Evolutionary conservation across 2,888 invertebrate genomes (phyloP).

Genomic region (Mythimna albipuncta): DNA sequence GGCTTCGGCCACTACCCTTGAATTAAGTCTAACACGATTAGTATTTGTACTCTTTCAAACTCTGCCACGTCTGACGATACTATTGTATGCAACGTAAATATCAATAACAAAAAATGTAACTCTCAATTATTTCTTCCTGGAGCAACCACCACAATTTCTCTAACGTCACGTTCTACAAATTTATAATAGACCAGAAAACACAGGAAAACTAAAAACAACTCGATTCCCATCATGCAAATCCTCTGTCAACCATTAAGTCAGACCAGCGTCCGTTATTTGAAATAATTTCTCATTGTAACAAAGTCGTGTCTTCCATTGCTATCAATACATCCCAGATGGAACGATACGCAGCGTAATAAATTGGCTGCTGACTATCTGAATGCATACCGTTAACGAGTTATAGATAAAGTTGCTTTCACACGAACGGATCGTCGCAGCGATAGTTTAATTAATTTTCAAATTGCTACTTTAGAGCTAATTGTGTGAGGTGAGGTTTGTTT

Average conservation of each 20-base stretch:
- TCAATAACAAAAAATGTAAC: background rate
- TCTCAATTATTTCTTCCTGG: background rate
- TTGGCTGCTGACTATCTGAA: conserved; percentile 80
- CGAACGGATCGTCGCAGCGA: conserved; percentile 51
- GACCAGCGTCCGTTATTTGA: conserved; percentile 62
- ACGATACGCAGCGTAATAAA: conserved; percentile 84
- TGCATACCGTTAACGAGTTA: conserved; percentile 82
- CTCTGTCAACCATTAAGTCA: conserved; percentile 53
- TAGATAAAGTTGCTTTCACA: conserved; percentile 70
- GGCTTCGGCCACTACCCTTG: conserved; percentile 16
- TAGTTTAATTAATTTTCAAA: conserved; percentile 62
- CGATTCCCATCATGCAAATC: conserved; percentile 58
- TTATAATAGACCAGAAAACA: conserved; percentile 23
- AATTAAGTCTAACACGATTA: conserved; percentile 24
- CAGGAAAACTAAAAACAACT: conserved; percentile 40
- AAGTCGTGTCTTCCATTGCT: conserved; percentile 73
- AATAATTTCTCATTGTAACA: conserved; percentile 65
- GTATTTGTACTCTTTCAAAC: background rate
- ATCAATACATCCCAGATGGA: conserved; percentile 78
- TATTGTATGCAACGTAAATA: background rate
- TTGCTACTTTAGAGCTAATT: conserved; percentile 50
- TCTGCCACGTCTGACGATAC: background rate
- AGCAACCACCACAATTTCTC: background rate
- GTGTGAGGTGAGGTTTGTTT: conserved; percentile 38
- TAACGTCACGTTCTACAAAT: conserved; percentile 6